Evolutionary conservation across 1,140 invertebrate genomes (phyloP).

Genomic region (Aphis craccivora): DNA sequence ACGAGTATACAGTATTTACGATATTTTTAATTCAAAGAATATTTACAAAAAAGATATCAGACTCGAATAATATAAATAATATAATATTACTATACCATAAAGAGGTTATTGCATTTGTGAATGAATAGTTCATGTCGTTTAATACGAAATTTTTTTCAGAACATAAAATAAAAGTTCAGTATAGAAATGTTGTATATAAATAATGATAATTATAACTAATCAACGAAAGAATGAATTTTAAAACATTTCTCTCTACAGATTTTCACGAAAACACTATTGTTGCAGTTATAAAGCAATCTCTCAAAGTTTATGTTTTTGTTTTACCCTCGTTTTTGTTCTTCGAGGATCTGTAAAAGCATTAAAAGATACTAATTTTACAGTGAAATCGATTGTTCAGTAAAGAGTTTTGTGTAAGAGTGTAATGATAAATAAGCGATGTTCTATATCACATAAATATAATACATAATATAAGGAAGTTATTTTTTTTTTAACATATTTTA

Average conservation of each 20-base stretch:
- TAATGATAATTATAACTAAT: constrained; percentile 4
- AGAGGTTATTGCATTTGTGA: neutral
- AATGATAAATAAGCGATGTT: neutral
- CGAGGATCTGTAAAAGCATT: neutral
- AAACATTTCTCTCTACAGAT: neutral
- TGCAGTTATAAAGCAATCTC: neutral
- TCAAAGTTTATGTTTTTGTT: neutral
- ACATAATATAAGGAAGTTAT: neutral
- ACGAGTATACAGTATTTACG: neutral
- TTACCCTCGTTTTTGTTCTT: neutral
- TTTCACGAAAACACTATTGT: neutral
- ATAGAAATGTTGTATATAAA: neutral
- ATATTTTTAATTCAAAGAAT: neutral
- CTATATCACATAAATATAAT: neutral
- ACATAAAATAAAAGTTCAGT: neutral
- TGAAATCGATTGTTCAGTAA: neutral
- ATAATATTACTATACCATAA: neutral
- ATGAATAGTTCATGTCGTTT: neutral
- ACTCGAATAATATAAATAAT: neutral
- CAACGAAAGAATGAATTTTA: neutral
- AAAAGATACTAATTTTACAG: neutral
- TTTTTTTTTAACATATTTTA: neutral
- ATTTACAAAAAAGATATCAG: neutral
- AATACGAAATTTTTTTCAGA: neutral
- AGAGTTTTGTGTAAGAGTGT: neutral